A percentile compares a stretch with the other conserved stretches of the same genome.
Conservation (phyloP, 2,113 vertebrate genomes). For the Ochotona curzoniae region DNA sequence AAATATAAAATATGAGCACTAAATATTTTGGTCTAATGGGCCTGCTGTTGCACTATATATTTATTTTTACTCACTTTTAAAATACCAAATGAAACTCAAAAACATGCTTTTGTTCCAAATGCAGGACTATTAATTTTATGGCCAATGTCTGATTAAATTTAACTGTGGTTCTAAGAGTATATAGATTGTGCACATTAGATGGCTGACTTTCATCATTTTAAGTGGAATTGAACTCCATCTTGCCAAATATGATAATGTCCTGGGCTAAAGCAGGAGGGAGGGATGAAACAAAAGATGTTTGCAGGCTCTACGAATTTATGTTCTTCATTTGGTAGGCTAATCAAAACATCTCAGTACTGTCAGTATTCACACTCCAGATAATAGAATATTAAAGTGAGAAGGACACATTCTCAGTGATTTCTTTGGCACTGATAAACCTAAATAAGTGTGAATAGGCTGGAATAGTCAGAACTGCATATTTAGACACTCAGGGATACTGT, state of each 20-base stretch:
- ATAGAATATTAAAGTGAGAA: not conserved
- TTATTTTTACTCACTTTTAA: conserved; percentile 76
- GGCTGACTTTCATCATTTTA: conserved; percentile 85
- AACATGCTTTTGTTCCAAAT: conserved; percentile 78
- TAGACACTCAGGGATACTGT: not conserved
- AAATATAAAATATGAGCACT: conserved; percentile 36
- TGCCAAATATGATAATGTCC: conserved; percentile 84
- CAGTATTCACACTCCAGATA: not conserved
- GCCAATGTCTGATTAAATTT: conserved; percentile 86
- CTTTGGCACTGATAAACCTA: not conserved
- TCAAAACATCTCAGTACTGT: not conserved
- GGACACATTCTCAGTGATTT: not conserved
- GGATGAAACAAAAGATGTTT: conserved; percentile 43
- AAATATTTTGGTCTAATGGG: conserved; percentile 21
- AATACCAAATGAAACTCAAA: conserved; percentile 65
- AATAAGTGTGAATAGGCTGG: not conserved
- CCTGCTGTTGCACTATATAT: conserved; percentile 55
- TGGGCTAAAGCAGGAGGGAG: not conserved
- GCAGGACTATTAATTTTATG: conserved; percentile 86
- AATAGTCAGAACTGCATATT: not conserved
- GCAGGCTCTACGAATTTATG: conserved; percentile 44
- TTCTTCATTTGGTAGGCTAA: conserved; percentile 9
- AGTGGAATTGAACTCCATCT: conserved; percentile 84
- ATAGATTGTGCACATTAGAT: conserved; percentile 82
- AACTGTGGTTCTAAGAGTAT: conserved; percentile 79